phyloP scores from a whole-genome alignment of 1,140 invertebrate species.

The Palaemon carinicauda region DNA sequence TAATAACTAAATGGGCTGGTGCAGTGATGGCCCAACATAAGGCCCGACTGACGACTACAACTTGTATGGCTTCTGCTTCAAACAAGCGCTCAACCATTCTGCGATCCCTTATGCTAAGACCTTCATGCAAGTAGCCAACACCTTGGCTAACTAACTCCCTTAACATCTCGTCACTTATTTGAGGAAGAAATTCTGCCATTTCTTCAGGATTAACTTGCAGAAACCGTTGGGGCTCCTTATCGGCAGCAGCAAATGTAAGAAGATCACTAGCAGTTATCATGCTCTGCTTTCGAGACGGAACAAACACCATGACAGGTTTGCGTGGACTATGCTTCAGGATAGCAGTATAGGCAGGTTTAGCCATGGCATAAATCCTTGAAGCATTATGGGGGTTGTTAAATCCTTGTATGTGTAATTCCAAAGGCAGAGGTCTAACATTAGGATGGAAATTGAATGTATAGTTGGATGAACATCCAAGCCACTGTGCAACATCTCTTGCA shows the following conservation, averaged over 20 bases:
- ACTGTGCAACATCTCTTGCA: conserved; percentile 94
- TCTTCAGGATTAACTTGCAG: conserved; percentile 87
- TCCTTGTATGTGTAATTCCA: conserved; percentile 95
- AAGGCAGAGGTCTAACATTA: conserved; percentile 91
- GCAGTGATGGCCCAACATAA: conserved; percentile 93
- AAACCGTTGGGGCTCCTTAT: conserved; percentile 84
- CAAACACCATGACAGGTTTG: conserved; percentile 95
- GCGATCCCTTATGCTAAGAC: conserved; percentile 82
- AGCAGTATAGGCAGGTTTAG: conserved; percentile 95
- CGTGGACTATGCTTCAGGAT: conserved; percentile 86
- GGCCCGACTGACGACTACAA: conserved; percentile 88
- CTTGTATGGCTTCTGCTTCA: conserved; percentile 90
- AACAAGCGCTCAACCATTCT: conserved; percentile 92
- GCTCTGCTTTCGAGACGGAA: conserved; percentile 93
- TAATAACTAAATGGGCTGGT: conserved; percentile 88
- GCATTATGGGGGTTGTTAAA: conserved; percentile 98
- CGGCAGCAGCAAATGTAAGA: conserved; percentile 90
- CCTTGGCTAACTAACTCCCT: conserved; percentile 73
- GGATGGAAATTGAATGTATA: conserved; percentile 99
- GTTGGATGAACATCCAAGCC: conserved; percentile 93
- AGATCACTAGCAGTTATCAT: conserved; percentile 94
- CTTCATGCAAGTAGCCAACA: conserved; percentile 97
- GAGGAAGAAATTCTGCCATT: conserved; percentile 86
- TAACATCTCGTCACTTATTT: conserved; percentile 80
- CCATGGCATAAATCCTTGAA: conserved; percentile 94